A percentile compares a stretch with the other conserved stretches of the same genome.
phyloP scores from a whole-genome alignment of 2,113 vertebrate species.

The Polyodon spathula region DNA sequence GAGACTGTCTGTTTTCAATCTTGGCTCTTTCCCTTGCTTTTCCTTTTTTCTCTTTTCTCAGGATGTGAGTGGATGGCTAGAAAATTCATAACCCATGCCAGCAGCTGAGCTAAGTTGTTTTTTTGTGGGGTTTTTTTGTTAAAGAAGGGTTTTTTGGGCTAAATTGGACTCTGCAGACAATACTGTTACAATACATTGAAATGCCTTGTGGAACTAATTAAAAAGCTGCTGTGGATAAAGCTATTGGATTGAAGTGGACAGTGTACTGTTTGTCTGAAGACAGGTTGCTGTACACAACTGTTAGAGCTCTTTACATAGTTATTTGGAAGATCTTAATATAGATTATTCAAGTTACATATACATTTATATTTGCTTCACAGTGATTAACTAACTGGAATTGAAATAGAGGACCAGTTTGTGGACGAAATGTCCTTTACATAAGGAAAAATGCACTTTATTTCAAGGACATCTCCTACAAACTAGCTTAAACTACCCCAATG shows the following conservation, averaged over 20 bases:
- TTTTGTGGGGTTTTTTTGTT: slow-evolving; percentile 37
- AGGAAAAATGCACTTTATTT: too few species aligned
- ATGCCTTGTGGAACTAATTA: slow-evolving; percentile 37
- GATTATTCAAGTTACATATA: neutral
- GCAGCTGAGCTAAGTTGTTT: slow-evolving; percentile 60
- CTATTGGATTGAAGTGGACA: slow-evolving; percentile 36
- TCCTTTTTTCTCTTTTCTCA: slow-evolving; percentile 58
- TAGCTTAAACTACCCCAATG: too few species aligned
- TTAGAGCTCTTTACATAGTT: neutral
- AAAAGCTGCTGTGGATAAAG: slow-evolving; percentile 22
- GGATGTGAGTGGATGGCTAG: slow-evolving; percentile 64
- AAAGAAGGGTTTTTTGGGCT: slow-evolving; percentile 9
- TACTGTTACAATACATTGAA: slow-evolving; percentile 40
- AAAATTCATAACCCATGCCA: slow-evolving; percentile 57
- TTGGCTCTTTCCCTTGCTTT: slow-evolving; percentile 34
- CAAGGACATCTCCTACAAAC: too few species aligned
- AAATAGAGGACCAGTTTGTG: too few species aligned
- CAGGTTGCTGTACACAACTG: neutral
- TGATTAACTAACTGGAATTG: neutral
- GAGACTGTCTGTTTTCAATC: slow-evolving; percentile 39
- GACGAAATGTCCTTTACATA: too few species aligned
- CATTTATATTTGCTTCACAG: slow-evolving; percentile 1
- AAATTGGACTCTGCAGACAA: slow-evolving; percentile 37
- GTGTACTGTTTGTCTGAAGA: slow-evolving; percentile 16
- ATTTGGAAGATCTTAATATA: neutral